Conservation (phyloP, 1,140 invertebrate genomes). For the Caerostris darwini region DNA sequence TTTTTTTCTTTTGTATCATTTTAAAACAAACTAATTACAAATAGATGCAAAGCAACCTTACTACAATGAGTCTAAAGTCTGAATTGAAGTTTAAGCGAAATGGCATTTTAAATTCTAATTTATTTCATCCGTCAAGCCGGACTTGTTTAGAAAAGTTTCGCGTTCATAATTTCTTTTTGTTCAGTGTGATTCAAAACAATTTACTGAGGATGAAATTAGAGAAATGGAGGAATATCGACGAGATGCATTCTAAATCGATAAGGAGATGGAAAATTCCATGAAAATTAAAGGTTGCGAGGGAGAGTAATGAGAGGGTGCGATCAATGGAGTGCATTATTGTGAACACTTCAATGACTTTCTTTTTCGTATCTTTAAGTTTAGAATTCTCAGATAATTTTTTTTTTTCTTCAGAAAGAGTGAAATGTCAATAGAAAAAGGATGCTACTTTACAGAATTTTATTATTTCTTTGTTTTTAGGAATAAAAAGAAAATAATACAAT, state of each 20-base stretch:
- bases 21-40: no score
- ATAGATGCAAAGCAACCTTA: no score
- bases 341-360: not conserved
- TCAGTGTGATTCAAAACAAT: constrained; percentile 13
- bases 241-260: not conserved
- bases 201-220: not conserved
- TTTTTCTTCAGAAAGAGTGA: not conserved
- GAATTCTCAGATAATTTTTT: not conserved
- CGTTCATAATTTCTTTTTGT: not conserved
- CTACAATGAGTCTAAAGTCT: no score
- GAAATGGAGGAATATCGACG: not conserved
- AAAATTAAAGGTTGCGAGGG: constrained; percentile 51
- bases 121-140: no score
- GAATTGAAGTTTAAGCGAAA: no score
- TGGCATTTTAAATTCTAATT: no score
- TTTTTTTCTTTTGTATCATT: no score
- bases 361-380: not conserved
- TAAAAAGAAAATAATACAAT: not conserved
- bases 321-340: constrained; percentile 36
- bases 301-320: constrained; percentile 22
- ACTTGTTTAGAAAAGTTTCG: no score
- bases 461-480: not conserved
- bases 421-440: constrained; percentile 12
- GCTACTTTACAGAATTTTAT: not conserved
- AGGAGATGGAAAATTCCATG: not conserved